Percentiles rank a stretch among this genome's conserved stretches.
These are phyloP conservation scores for Crax fasciolata DNA, from an alignment of 2,797 vertebrate genomes.

Conservation along the genomic window DNA sequence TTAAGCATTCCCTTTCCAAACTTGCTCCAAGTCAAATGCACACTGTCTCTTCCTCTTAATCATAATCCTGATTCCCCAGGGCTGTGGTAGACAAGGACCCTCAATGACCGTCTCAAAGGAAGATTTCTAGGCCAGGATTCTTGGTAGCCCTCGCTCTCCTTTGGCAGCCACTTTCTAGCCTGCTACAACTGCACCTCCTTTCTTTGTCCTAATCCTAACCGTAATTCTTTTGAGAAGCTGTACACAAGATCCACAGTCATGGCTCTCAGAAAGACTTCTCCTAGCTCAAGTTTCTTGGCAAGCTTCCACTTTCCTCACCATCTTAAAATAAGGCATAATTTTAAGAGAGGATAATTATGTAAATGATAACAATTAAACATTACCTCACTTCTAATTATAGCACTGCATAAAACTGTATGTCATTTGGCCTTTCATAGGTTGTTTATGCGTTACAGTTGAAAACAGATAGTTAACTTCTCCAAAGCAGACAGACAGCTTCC, in stretches of 20 bases:
- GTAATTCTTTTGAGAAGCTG: not conserved
- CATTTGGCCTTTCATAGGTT: not conserved
- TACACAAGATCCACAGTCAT: not conserved
- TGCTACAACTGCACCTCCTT: not conserved
- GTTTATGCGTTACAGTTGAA: not conserved
- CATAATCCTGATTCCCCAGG: not conserved
- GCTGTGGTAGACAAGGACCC: not conserved
- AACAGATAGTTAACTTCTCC: not conserved
- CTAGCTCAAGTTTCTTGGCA: not conserved
- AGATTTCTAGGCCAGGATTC: not conserved
- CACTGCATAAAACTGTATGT: not conserved
- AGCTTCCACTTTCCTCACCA: not conserved
- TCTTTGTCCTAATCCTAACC: not conserved
- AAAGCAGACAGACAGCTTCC: not conserved
- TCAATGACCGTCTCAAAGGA: not conserved
- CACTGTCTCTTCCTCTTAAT: not conserved
- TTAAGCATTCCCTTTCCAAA: not conserved
- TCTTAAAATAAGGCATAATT: slow-evolving; percentile 27
- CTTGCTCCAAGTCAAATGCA: not conserved
- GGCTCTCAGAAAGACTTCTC: slow-evolving; percentile 1
- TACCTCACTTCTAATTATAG: not conserved
- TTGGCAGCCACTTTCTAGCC: not conserved
- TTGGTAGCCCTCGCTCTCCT: not conserved
- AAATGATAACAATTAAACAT: slow-evolving; percentile 34
- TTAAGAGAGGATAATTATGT: not conserved